phyloP scores from a whole-genome alignment of 2,888 invertebrate species.

The Cerceris rybyensis region DNA sequence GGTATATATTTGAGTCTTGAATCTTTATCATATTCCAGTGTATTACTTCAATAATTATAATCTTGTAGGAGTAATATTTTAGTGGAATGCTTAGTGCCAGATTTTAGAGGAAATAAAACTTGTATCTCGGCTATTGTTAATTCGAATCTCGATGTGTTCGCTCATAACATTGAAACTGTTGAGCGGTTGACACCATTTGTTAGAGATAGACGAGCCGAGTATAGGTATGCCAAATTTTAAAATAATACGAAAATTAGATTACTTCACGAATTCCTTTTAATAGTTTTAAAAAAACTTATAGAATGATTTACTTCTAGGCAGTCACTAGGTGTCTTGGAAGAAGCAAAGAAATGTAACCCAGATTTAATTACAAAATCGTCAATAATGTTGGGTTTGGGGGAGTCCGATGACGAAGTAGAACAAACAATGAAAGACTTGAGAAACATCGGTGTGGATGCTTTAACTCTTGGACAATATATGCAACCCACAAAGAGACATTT shows the following conservation, averaged over 20 bases:
- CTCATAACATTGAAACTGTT: conserved; percentile 99
- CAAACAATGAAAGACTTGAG: conserved; percentile 94
- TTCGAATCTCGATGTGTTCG: conserved; percentile 97
- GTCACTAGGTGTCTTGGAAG: conserved; percentile 91
- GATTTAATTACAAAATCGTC: conserved; percentile 97
- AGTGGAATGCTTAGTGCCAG: conserved; percentile 98
- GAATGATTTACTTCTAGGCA: conserved; percentile 83
- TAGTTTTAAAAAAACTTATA: not conserved
- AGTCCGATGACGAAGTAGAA: conserved; percentile 93
- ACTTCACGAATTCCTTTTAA: not conserved
- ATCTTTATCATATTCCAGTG: conserved; percentile 4
- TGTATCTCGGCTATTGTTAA: conserved; percentile 89
- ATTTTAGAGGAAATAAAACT: conserved; percentile 92
- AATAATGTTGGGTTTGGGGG: conserved; percentile 98
- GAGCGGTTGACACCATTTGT: conserved; percentile 95
- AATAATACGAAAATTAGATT: conserved; percentile 4
- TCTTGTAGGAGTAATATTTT: conserved; percentile 90
- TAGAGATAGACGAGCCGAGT: conserved; percentile 96
- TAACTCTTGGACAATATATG: conserved; percentile 99
- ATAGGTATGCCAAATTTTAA: conserved; percentile 82
- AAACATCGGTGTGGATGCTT: conserved; percentile 93
- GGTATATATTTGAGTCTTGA: conserved; percentile 57
- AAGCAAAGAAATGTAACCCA: conserved; percentile 91
- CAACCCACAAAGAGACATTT: conserved; percentile 98
- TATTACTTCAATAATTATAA: conserved; percentile 2